Evolutionary conservation across 2,797 vertebrate species (phyloP).

Genomic region (Acanthurus leucopareius): DNA sequence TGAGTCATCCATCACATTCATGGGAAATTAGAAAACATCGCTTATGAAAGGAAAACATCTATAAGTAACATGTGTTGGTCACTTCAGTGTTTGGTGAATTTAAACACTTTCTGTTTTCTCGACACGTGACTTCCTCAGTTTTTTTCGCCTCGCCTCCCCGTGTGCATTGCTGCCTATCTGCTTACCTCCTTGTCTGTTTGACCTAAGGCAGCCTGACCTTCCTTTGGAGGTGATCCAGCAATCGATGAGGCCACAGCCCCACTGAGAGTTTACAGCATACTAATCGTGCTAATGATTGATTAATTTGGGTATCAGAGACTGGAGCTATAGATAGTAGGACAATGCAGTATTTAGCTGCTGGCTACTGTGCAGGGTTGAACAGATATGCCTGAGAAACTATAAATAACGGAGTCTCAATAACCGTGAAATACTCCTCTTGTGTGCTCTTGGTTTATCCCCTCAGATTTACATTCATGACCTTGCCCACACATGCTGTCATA

Average conservation of each 20-base stretch:
- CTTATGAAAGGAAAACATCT: neutral
- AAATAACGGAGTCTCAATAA: neutral
- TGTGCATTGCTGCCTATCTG: conserved; percentile 31
- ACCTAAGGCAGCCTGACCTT: conserved; percentile 66
- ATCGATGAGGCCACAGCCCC: conserved; percentile 74
- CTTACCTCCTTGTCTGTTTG: conserved; percentile 39
- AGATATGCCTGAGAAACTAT: conserved; percentile 3
- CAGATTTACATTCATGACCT: neutral
- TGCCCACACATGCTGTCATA: neutral
- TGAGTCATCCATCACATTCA: conserved; percentile 30
- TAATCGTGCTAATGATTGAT: conserved; percentile 81
- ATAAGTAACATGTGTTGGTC: neutral
- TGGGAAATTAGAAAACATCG: conserved; percentile 6
- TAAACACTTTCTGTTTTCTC: conserved; percentile 14
- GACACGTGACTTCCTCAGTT: neutral
- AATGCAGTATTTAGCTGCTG: conserved; percentile 55
- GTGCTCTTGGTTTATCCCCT: neutral
- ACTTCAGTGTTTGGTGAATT: neutral
- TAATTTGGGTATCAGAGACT: conserved; percentile 67
- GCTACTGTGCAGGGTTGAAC: conserved; percentile 23
- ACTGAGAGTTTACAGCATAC: conserved; percentile 74
- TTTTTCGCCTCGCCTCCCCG: neutral
- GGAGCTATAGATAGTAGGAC: conserved; percentile 55
- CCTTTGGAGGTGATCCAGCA: conserved; percentile 69
- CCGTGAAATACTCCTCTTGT: neutral